Conservation (phyloP, 2,888 invertebrate species). For the Liodrosophila aerea region DNA sequence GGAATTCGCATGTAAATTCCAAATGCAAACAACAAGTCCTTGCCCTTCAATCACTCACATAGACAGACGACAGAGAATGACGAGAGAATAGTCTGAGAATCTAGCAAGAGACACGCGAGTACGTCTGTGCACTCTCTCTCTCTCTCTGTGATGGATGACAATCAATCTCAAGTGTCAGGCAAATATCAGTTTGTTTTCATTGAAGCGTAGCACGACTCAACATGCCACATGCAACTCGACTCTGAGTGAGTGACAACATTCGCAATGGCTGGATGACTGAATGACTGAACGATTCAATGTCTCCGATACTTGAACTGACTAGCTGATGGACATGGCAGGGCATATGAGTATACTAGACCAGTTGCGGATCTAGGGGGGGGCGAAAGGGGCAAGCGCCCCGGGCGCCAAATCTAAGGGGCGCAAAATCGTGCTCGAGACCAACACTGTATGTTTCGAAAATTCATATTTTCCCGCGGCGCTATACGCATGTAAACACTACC, state of each 20-base stretch:
- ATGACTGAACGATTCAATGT: conserved; percentile 45
- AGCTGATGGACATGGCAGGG: conserved; percentile 12
- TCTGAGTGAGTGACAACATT: conserved; percentile 64
- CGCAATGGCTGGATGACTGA: conserved; percentile 64
- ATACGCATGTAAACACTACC: too few species aligned
- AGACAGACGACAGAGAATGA: conserved; percentile 26
- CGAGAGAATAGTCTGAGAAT: conserved; percentile 1
- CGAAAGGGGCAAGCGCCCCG: too few species aligned
- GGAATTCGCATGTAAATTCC: conserved; percentile 59
- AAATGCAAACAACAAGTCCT: conserved; percentile 65
- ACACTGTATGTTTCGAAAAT: too few species aligned
- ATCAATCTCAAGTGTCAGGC: conserved; percentile 80
- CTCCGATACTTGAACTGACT: conserved; percentile 27
- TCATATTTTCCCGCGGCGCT: too few species aligned
- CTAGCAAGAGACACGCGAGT: neutral
- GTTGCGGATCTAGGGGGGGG: too few species aligned
- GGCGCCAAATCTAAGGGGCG: too few species aligned
- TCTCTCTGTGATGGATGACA: conserved; percentile 74
- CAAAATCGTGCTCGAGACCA: too few species aligned
- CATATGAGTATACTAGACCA: neutral
- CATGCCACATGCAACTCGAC: conserved; percentile 44
- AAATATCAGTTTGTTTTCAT: conserved; percentile 78
- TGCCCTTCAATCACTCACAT: conserved; percentile 64
- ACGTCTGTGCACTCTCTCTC: too few species aligned
- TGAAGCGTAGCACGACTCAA: conserved; percentile 59